Evolutionary conservation across 1,140 invertebrate genomes (phyloP).

Genomic region (Cyrtorhinus lividipennis): DNA sequence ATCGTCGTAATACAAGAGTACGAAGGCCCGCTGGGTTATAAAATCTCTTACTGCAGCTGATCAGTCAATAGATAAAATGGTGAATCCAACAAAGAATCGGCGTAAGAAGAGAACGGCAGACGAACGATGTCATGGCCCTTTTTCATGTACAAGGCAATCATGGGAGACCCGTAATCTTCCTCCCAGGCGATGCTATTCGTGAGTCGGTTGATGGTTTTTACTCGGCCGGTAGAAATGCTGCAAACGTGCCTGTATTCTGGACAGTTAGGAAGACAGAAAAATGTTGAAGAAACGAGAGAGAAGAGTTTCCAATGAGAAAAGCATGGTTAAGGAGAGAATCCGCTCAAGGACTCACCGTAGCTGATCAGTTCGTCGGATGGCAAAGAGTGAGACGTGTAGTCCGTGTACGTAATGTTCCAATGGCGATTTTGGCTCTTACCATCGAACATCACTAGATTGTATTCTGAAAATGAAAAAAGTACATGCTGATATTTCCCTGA

Average conservation of each 20-base stretch:
- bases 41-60: conserved; percentile 6
- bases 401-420: conserved; percentile 93
- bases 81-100: conserved; percentile 35
- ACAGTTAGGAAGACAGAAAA: conserved; percentile 21
- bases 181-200: conserved; percentile 72
- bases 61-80: conserved; percentile 4
- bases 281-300: conserved; percentile 3
- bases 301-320: no score
- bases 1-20: no score
- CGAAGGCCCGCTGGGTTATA: no score
- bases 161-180: conserved; percentile 69
- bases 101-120: conserved; percentile 79
- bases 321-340: no score
- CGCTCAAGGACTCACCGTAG: conserved; percentile 67
- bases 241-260: conserved; percentile 75
- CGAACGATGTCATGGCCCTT: conserved; percentile 62
- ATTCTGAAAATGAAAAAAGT: conserved; percentile 47
- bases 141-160: conserved; percentile 78
- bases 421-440: conserved; percentile 60
- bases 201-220: conserved; percentile 61
- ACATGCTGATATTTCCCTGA: conserved; percentile 11
- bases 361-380: conserved; percentile 54
- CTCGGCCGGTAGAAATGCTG: conserved; percentile 70
- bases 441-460: conserved; percentile 89
- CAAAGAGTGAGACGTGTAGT: conserved; percentile 65